Evolutionary conservation across 2,113 vertebrate species (phyloP), one percentile per base, ranked within the genome.

Genomic region (Nesoenas mayeri): DNA sequence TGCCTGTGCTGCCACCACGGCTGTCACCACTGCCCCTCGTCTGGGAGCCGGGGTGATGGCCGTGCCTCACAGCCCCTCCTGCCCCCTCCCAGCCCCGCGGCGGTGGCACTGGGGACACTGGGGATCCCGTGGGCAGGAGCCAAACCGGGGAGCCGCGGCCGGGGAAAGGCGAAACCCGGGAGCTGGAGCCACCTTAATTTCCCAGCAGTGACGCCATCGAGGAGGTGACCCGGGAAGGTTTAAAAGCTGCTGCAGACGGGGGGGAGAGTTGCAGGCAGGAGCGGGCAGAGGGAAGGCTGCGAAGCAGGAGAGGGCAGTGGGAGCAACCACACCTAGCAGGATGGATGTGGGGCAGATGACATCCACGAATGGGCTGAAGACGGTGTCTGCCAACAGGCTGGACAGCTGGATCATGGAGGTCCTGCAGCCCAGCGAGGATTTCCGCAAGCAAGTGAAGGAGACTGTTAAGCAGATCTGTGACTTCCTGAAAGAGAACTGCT

Each of bases 401-500:
- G 94, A 97, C 2, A 0, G 5, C 42, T 96, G 95, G 95, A 90
- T 97, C 1, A 11, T 4, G 0, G 3, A 15, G 0, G 14, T 1
- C 38, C 91, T 97, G 91, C 36, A 95, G 86, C 96, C 96, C 88
- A 97, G 92, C 69, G 0, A 48, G 3, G 64, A 0, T 3, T 97
- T 96, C 86, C 3, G 21, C 7, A 2, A 0, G 5, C 92, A 96
- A 42, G 95, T 97, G 88, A 97, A 78, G 79, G 2, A 53, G 11
- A 48, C 95, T 0, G 86, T 95, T 77, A 7, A 15, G 17, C 2
- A 60, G 6, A 96, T 96, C 42, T 97, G 96, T 2, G 88, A 95
- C 6, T 96, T 97, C 57, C 34, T 97, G 65, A 97, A 96, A 69
- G 48, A 28, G 32, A 3, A 62, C n/a, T 95, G 94, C 77, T 97